Base-by-base conservation (phyloP, 2,888 invertebrate species). In the Drosophila vallismaia region DNA sequence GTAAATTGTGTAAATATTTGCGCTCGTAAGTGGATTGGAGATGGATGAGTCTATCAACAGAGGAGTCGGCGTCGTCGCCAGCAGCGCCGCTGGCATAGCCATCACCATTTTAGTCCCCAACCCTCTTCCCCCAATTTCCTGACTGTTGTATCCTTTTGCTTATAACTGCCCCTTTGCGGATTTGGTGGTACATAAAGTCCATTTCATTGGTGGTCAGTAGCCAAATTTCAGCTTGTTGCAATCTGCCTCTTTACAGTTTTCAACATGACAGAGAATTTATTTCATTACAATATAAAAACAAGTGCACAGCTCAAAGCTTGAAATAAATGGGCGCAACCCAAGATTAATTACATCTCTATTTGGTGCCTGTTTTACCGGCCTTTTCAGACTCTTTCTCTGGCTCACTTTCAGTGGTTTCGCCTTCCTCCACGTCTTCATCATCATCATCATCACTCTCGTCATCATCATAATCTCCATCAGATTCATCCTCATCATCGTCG, bases 31-130 rank as follows among this genome's bases (percentile, higher is more conserved):
- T 90, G 90, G 89, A 90, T 90, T 90, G 89, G 83, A 89, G 89
- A 90, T 90, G 89, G 89, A 90, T 89, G 89, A 89, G 89, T 89
- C 90, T 89, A 90, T 90, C 89, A 89, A 84, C 82, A 80, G 78
- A 73, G 75, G 75, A 73, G 80, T 73, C 71, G 76, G 70, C 71
- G 71, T 55, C 53, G 57, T 57, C 50, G 66, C 31, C 60, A 56
- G 71, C 75, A 76, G 76, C 64, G 64, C 57, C 64, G 46, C 42
- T 80, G 71, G 56, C 77, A 76, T 77, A 60, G 62, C 68, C 79
- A 64, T 71, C 68, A 52, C 40, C 57, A 70, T 53, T 38, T 53
- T 53, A 14, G 54, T 40, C 52, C 52, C 28, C 19, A 36, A 33
- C 33, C 50, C 29, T 14, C 33, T 19, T 49, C 14, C 10, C 49